These are phyloP conservation scores for Aleiodes leptofemur DNA, from an alignment of 2,888 invertebrate species.

Conservation along the genomic window DNA sequence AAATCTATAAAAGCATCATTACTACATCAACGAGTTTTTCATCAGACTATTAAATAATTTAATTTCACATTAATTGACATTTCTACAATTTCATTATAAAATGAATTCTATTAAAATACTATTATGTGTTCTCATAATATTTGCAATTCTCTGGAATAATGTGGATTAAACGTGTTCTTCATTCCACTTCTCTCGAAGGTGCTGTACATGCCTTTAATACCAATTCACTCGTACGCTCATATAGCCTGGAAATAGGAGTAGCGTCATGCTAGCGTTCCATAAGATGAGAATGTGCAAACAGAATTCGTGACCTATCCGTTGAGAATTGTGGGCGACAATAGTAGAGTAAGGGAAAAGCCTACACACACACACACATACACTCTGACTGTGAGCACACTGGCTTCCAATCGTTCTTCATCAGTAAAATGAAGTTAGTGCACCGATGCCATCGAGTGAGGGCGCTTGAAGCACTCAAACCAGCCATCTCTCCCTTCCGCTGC, in stretches of 20 bases:
- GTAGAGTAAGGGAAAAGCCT: not conserved
- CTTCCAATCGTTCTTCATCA: constrained; percentile 31
- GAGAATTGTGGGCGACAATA: constrained; percentile 4
- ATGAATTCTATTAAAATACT: too few relatives aligned
- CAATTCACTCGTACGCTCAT: constrained; percentile 41
- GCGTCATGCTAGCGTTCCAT: constrained; percentile 46
- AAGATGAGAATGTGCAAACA: constrained; percentile 50
- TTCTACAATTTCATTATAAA: too few relatives aligned
- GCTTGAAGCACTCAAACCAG: not conserved
- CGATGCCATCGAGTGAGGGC: not conserved
- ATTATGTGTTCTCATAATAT: not conserved
- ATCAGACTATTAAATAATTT: too few relatives aligned
- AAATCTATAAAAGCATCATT: too few relatives aligned
- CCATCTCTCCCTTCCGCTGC: too few relatives aligned
- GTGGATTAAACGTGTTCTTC: constrained; percentile 24
- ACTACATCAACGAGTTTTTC: too few relatives aligned
- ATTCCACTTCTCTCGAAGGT: constrained; percentile 6
- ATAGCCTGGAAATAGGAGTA: constrained; percentile 45
- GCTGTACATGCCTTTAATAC: constrained; percentile 48
- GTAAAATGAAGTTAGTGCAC: constrained; percentile 16
- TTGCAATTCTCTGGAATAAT: not conserved
- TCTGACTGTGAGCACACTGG: not conserved
- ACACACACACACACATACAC: not conserved
- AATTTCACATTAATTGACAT: too few relatives aligned
- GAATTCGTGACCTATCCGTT: constrained; percentile 50